Percentiles rank a stretch among this genome's conserved stretches.
Conservation (phyloP, 1,140 invertebrate genomes). For the Trinorchestia longiramus region DNA sequence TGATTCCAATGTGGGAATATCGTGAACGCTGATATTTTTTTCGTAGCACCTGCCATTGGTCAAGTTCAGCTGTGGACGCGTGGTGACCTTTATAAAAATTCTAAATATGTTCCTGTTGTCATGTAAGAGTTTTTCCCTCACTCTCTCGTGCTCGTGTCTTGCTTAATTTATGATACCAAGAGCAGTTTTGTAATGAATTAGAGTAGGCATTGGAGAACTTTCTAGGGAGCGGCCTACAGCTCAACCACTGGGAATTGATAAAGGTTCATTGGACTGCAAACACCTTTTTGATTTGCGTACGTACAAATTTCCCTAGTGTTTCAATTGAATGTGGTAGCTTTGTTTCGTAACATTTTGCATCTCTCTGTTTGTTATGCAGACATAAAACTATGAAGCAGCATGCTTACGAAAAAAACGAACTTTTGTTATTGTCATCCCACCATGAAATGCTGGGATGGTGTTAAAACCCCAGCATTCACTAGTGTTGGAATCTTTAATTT, state of each 20-base stretch:
- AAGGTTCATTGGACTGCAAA: background rate
- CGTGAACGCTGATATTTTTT: conserved; percentile 44
- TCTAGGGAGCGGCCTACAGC: background rate
- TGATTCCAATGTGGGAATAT: background rate
- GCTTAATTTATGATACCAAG: conserved; percentile 30
- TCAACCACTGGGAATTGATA: too few species aligned
- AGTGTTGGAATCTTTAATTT: too few species aligned
- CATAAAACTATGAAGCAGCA: too few species aligned
- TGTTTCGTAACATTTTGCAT: too few species aligned
- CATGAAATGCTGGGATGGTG: too few species aligned
- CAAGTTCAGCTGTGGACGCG: conserved; percentile 45
- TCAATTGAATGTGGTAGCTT: too few species aligned
- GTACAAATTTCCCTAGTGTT: background rate
- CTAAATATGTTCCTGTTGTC: conserved; percentile 53
- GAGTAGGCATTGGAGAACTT: background rate
- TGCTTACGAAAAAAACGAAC: too few species aligned
- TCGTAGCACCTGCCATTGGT: conserved; percentile 50
- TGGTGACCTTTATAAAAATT: conserved; percentile 53
- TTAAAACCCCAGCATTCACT: too few species aligned
- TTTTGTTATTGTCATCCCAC: too few species aligned
- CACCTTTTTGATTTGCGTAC: background rate
- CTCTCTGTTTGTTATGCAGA: too few species aligned
- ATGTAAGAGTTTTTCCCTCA: conserved; percentile 45
- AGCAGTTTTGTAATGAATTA: background rate
- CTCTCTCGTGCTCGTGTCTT: background rate